Evolutionary conservation across 2,797 vertebrate genomes (phyloP).

Genomic region (Halcyon leucocephala): DNA sequence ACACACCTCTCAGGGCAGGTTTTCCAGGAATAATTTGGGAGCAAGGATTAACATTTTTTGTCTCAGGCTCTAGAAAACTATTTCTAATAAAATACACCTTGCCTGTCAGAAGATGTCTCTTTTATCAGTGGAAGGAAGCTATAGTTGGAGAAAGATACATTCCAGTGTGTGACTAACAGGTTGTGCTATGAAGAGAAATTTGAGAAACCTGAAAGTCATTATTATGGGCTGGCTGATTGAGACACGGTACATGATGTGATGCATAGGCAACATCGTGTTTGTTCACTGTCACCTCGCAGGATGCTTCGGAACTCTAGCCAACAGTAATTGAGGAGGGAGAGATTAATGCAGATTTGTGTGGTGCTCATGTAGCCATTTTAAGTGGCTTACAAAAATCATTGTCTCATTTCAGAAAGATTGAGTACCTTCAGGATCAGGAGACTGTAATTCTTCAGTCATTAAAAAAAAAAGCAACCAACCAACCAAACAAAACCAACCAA

Average conservation of each 20-base stretch:
- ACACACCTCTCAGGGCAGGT: not conserved
- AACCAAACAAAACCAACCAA: not conserved
- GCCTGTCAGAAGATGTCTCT: not conserved
- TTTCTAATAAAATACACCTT: not conserved
- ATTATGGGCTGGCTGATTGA: not conserved
- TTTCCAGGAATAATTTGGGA: not conserved
- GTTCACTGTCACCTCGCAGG: not conserved
- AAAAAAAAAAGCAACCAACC: not conserved
- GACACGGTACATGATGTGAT: accelerated
- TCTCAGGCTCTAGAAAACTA: not conserved
- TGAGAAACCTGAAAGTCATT: not conserved
- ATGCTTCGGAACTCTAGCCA: not conserved
- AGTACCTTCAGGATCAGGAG: not conserved
- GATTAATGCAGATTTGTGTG: not conserved
- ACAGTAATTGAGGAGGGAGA: not conserved
- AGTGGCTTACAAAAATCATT: not conserved
- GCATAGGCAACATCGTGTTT: not conserved
- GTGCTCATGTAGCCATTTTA: not conserved
- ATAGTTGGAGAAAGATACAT: not conserved
- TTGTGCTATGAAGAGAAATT: not conserved
- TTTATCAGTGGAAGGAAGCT: not conserved
- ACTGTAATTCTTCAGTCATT: not conserved
- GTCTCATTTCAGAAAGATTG: not conserved
- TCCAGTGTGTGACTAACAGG: not conserved
- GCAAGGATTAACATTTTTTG: not conserved